Base-by-base conservation (phyloP, 2,888 invertebrate species). In the Phytoseiulus persimilis region DNA sequence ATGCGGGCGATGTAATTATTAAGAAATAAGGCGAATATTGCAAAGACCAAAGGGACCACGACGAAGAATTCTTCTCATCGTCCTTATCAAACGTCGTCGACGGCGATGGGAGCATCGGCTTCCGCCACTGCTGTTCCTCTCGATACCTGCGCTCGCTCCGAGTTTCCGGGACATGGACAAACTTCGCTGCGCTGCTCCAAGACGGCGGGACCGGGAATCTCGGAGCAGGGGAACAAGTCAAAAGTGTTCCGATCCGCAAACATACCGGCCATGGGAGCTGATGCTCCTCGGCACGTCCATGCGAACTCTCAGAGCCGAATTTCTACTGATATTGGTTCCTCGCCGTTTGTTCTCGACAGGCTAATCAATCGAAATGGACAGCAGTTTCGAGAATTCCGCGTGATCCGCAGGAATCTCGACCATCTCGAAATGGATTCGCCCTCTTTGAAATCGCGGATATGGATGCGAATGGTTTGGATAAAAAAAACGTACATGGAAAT, bases 1-100 rank as follows among this genome's bases (percentile, higher is more conserved):
- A 87, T 39, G 65, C 65, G 65, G 87, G 33, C 33, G 87, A 87
- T 87, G 87, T 87, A 87, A 87, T 87, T 87, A 87, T 87, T 87
- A 87, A 87, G 87, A 87, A 87, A 87, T 87, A 87, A 87, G 87
- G 33, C 39, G 87, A 87, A 87, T 87, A 87, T 87, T 87, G 87
- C 87, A 87, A 87, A 87, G 32, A 87, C 65, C 65, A 65, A 65
- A 65, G 65, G 65, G 18, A 65, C 65, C 65, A 28, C 65, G 65
- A 23, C 65, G 65, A 28, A 65, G 65, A 65, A 65, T 65, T 65
- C 65, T 65, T 18, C 65, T 65, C 65, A 11, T 65, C 65, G 18
- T 65, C 65, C 65, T 23, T 65, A 46, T 46, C 46, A 14, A 46
- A 14, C 65, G 28, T 28, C 28, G 65, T 11, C 65, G 65, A 65